Evolutionary conservation across 2,797 vertebrate species (phyloP).

Genomic region (Urophycis tenuis): DNA sequence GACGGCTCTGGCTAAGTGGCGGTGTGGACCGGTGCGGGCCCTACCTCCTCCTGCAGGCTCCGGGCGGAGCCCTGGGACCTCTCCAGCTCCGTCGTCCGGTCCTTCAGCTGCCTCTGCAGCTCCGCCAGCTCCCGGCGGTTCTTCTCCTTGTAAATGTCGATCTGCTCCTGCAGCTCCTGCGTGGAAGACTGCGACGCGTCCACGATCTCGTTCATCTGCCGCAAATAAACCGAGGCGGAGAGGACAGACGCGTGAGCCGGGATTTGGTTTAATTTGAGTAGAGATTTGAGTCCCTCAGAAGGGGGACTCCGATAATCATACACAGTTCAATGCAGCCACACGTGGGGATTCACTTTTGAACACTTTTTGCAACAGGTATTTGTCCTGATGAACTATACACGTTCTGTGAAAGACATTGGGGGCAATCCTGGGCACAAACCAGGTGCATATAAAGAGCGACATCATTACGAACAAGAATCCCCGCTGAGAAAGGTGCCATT

Average conservation of each 20-base stretch:
- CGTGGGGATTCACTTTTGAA: no score
- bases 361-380: no score
- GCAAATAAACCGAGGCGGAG: background rate
- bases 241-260: background rate
- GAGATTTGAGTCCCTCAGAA: background rate
- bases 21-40: background rate
- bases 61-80: constrained; percentile 66
- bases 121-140: constrained; percentile 81
- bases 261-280: background rate
- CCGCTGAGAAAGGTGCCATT: no score
- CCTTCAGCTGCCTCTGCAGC: constrained; percentile 82
- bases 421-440: no score
- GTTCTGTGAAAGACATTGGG: no score
- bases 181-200: constrained; percentile 81
- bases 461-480: no score
- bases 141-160: constrained; percentile 90
- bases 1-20: constrained; percentile 25
- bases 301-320: background rate
- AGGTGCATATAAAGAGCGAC: no score
- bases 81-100: constrained; percentile 81
- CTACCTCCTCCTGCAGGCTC: constrained; percentile 87
- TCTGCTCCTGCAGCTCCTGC: constrained; percentile 87
- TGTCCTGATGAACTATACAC: no score
- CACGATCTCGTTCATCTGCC: constrained; percentile 85
- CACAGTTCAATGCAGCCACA: no score